Conservation (phyloP, 2,888 invertebrate species). For the Anagyrus pseudococci region DNA sequence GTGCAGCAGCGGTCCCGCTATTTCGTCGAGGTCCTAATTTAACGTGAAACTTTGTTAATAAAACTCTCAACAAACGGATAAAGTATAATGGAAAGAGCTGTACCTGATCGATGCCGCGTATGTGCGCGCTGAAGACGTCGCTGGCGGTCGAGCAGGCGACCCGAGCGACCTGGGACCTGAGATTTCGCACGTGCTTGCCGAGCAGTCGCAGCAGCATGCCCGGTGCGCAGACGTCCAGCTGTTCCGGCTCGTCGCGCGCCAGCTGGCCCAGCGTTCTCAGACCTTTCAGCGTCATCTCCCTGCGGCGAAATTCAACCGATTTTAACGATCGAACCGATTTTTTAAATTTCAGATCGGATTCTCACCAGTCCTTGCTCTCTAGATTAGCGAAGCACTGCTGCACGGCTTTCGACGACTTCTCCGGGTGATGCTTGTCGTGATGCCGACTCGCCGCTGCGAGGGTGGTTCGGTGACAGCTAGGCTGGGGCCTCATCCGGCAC, state of each 20-base stretch:
- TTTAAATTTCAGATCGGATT: neutral
- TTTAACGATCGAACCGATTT: conserved; percentile 25
- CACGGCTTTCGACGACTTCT: conserved; percentile 50
- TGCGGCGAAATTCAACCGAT: conserved; percentile 46
- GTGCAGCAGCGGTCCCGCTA: conserved; percentile 80
- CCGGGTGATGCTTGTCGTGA: conserved; percentile 7
- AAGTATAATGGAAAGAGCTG: neutral
- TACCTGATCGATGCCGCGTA: conserved; percentile 57
- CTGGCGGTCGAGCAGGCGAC: conserved; percentile 84
- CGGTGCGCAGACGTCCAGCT: conserved; percentile 70
- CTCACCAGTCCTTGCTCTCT: conserved; percentile 74
- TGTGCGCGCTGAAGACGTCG: conserved; percentile 75
- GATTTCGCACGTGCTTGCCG: conserved; percentile 81
- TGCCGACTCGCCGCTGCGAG: conserved; percentile 10
- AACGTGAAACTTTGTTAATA: neutral
- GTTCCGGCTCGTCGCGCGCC: conserved; percentile 71
- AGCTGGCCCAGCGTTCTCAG: conserved; percentile 74
- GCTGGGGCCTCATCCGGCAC: conserved; percentile 38
- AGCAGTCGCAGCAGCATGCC: conserved; percentile 74
- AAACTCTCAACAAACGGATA: neutral
- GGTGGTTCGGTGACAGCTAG: conserved; percentile 47
- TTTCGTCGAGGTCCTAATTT: conserved; percentile 85
- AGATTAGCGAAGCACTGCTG: conserved; percentile 71
- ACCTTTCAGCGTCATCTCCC: conserved; percentile 80
- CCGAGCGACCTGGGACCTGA: conserved; percentile 91